These are phyloP conservation scores for Mellilla xanthometata DNA, from an alignment of 2,888 invertebrate species.

Conservation along the genomic window DNA sequence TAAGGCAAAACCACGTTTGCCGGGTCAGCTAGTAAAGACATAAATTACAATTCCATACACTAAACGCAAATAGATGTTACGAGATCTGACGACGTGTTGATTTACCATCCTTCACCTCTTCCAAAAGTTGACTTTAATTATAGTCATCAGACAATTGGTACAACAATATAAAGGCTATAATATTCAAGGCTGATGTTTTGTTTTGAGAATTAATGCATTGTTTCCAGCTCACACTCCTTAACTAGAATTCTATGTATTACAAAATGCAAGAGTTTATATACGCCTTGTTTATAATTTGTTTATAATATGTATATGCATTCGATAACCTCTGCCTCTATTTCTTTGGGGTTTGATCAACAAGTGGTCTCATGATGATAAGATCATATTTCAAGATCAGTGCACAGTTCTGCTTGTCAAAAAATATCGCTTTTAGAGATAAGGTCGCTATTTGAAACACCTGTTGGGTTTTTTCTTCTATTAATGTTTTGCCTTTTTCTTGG, in stretches of 20 bases:
- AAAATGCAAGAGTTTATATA: not conserved
- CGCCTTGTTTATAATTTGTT: constrained; percentile 4
- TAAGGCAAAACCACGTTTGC: too few relatives aligned
- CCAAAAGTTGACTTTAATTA: constrained; percentile 12
- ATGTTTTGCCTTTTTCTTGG: too few relatives aligned
- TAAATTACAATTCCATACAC: not conserved
- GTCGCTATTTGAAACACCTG: too few relatives aligned
- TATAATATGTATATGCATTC: too few relatives aligned
- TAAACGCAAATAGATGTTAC: constrained; percentile 2
- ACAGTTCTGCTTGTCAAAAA: too few relatives aligned
- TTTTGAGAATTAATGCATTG: constrained; percentile 8
- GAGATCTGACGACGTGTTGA: constrained; percentile 1
- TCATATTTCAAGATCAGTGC: too few relatives aligned
- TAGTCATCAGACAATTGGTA: constrained; percentile 12
- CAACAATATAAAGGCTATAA: constrained; percentile 3
- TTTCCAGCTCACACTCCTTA: not conserved
- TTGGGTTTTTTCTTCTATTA: too few relatives aligned
- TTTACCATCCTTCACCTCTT: constrained; percentile 16
- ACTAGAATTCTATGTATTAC: not conserved
- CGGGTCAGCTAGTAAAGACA: not conserved
- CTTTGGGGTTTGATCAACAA: too few relatives aligned
- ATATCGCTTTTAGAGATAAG: too few relatives aligned
- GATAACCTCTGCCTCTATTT: too few relatives aligned
- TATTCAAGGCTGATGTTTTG: constrained; percentile 14
- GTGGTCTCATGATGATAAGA: too few relatives aligned